Percentiles rank a stretch among this genome's conserved stretches.
Conservation (phyloP, 2,888 invertebrate genomes). For the Orthonychiurus folsomi region DNA sequence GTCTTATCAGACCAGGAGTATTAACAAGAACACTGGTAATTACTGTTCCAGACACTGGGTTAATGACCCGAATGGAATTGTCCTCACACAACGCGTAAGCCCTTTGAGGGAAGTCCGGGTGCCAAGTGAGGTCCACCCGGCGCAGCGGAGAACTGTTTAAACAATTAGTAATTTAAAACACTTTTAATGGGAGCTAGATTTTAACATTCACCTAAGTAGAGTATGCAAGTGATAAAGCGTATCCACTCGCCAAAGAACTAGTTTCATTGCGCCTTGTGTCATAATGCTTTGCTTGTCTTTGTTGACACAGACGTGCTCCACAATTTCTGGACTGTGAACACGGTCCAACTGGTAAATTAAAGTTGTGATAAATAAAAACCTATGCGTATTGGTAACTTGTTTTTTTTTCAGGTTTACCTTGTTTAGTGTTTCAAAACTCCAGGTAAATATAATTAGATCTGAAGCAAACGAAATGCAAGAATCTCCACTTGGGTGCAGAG, state of each 20-base stretch:
- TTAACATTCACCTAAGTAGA: slow-evolving; percentile 16
- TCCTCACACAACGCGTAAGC: slow-evolving; percentile 25
- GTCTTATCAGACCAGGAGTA: slow-evolving; percentile 24
- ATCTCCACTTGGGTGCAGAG: slow-evolving; percentile 36
- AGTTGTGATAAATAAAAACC: slow-evolving; percentile 1
- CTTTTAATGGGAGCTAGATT: not conserved
- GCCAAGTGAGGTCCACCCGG: slow-evolving; percentile 25
- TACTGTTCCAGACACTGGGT: slow-evolving; percentile 31
- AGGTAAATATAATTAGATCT: slow-evolving; percentile 34
- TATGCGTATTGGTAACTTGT: no score
- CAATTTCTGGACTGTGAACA: slow-evolving; percentile 32
- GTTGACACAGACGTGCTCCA: slow-evolving; percentile 32
- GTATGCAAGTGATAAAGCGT: slow-evolving; percentile 22
- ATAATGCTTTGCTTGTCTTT: slow-evolving; percentile 31
- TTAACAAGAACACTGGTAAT: slow-evolving; percentile 26
- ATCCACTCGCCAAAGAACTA: slow-evolving; percentile 37
- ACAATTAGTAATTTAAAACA: not conserved
- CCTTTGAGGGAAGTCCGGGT: slow-evolving; percentile 25
- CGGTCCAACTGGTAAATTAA: slow-evolving; percentile 24
- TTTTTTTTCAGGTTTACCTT: slow-evolving; percentile 9
- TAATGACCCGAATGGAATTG: slow-evolving; percentile 32
- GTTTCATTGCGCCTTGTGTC: slow-evolving; percentile 35
- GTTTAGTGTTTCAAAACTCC: slow-evolving; percentile 29
- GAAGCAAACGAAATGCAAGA: slow-evolving; percentile 30
- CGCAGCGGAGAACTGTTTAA: slow-evolving; percentile 15